Evolutionary conservation across 2,113 vertebrate genomes (phyloP), one percentile per base, ranked within the genome.

Genomic region (Hippopotamus amphibius): DNA sequence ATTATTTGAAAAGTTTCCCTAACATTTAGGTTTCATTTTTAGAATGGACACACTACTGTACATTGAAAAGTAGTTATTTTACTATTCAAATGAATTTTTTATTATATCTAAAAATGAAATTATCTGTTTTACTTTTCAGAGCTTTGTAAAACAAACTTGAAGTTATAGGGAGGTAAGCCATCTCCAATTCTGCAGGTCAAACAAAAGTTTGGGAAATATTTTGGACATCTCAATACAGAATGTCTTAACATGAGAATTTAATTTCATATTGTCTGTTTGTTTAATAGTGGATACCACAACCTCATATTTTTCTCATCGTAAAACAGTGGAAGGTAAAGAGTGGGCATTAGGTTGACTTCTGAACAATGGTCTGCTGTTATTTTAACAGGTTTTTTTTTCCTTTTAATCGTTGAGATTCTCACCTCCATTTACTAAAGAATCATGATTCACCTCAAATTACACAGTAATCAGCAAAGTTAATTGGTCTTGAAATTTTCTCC

Each of bases 11-110:
- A 95, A 79, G 26, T 85, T 97, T 96, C 92, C 55, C 63, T 96
- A 90, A 90, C 37, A 12, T 84, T 77, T 90, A 91, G 61, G 50
- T 91, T 97, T 90, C 11, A 6, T 94, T 96, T 93, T 90, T 92
- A 93, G 93, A 85, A 88, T 95, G 76, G 74, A 93, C 79, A 92
- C 30, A 94, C 93, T 94, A 89, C 96, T 98, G 90, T 96, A 92
- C 95, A 94, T 97, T 92, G 93, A 88, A 97, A 97, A 96, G 83
- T 88, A 95, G 69, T 96, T 80, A 97, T 96, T 97, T 97, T 97
- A 93, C 95, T 98, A 97, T 94, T 97, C 87, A 95, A 82, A 94
- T 96, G 93, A 90, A 96, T 97, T 97, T 97, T 97, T 93, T 97
- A 93, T 93, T 88, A 50, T 96, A 88, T 87, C 88, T 94, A 63